Base-by-base conservation (phyloP, 2,888 invertebrate species). In the Minunthozetes semirufus region DNA sequence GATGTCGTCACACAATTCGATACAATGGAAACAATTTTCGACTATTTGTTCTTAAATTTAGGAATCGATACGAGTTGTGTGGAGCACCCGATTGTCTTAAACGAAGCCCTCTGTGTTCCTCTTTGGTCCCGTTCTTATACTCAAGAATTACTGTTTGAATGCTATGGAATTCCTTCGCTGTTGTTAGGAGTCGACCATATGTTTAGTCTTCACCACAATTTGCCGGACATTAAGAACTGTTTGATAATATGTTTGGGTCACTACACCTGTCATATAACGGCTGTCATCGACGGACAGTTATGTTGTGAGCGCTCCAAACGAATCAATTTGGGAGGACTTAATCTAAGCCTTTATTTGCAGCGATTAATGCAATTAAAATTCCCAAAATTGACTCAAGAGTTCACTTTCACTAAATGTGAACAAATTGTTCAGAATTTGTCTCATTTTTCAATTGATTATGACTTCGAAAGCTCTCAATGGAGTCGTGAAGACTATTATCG, bases 141-240 rank as follows among this genome's bases (percentile, higher is more conserved):
- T 19, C 33, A 63, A 17, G 63, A 63, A 33, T 63, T 71, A 25
- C 42, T 71, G 11, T 71, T 71, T 46, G 71, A 71, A 71, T 71
- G 71, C 48, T 71, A 71, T 50, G 38, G 25, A 42, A 50, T 71
- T 3, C 71, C 71, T 33, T 71, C 71, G 6, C 46, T 71, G 3
- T 2, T 71, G 27, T 27, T 50, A 27, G 71, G 71, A 9, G 50
- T 71, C 71, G 71, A 71, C 29, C 19, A 11, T 42, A 19, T 71
- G 3, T 71, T 71, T 17, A 71, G 71, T 50, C 42, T 50, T 42
- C 22, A 71, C 42, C 50, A 71, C 5, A 71, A 71, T 17, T 50
- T 33, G 1, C 19, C 48, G 3, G 71, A 71, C 25, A 71, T 71
- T 19, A 13, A 71, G 17, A 71, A 46, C 42, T 71, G 71, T 71